Base-by-base conservation (phyloP, 2,888 invertebrate species). In the Plebejus melissa region DNA sequence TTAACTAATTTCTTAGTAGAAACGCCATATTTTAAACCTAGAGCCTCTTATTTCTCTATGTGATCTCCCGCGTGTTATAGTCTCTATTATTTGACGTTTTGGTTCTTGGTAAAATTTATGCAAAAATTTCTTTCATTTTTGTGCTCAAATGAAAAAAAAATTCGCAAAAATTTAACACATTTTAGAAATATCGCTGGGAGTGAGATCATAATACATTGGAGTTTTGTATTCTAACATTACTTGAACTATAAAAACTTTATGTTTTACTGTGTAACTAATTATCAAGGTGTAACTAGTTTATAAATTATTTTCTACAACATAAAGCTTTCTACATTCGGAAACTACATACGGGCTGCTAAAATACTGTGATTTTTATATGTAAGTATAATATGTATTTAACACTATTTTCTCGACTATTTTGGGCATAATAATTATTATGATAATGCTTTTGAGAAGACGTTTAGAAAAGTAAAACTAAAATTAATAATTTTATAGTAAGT, bases 21-120 rank as follows among this genome's bases (percentile, higher is more conserved):
- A 71, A 72, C n/a, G 16, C 16, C 32, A 71, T 71, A 71, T 75
- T 46, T 58, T 71, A 36, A 58, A 57, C 16, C 71, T 71, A 75
- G 71, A 75, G 75, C 75, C 75, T 75, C 75, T 71, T 75, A 75
- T 28, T 71, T 41, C 36, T 11, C 50, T 54, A 70, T 28, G 57
- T 65, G 32, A 32, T 75, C 57, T 75, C 70, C 54, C 70, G 70
- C 75, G 57, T 70, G 70, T 75, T 75, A 75, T 41, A 60, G 60
- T 65, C 32, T 36, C 9, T 32, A 11, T 11, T 36, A 65, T 2
- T 28, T 4, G 36, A 65, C 28, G 28, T 13, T 28, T 65, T 32
- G 32, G 65, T 65, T 65, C 65, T 65, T 36, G 65, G 36, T 36
- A 16, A 36, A 65, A 36, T 65, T 65, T 65, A 32, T 3, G 65